Conservation (phyloP, 2,113 vertebrate genomes). For the Opisthocomus hoazin region DNA sequence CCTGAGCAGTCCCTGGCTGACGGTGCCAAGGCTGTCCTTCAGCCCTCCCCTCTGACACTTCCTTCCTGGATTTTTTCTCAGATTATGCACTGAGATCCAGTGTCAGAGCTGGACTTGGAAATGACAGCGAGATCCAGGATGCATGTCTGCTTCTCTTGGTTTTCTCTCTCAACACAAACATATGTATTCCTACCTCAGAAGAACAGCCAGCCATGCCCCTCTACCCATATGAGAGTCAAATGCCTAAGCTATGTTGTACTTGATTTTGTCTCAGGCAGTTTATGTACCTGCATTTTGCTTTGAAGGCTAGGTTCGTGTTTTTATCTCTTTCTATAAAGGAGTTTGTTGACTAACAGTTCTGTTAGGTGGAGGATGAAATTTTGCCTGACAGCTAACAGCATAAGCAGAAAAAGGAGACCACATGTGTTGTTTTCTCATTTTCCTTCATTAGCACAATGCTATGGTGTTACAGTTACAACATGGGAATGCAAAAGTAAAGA, state of each 20-base stretch:
- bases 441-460: background rate
- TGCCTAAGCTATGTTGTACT: background rate
- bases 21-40: background rate
- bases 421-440: background rate
- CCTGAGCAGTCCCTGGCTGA: background rate
- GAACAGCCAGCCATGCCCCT: background rate
- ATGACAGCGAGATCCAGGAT: background rate
- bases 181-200: background rate
- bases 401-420: background rate
- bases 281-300: background rate
- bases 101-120: background rate
- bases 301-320: background rate
- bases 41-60: fast-evolving
- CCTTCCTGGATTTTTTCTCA: background rate
- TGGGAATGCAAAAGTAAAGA: background rate
- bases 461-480: background rate
- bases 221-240: background rate
- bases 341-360: background rate
- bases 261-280: background rate
- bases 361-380: background rate
- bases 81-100: background rate
- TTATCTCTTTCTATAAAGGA: background rate
- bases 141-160: fast-evolving
- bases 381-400: background rate
- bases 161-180: background rate